Conservation (phyloP, 2,888 invertebrate genomes). For the Icerya purchasi region DNA sequence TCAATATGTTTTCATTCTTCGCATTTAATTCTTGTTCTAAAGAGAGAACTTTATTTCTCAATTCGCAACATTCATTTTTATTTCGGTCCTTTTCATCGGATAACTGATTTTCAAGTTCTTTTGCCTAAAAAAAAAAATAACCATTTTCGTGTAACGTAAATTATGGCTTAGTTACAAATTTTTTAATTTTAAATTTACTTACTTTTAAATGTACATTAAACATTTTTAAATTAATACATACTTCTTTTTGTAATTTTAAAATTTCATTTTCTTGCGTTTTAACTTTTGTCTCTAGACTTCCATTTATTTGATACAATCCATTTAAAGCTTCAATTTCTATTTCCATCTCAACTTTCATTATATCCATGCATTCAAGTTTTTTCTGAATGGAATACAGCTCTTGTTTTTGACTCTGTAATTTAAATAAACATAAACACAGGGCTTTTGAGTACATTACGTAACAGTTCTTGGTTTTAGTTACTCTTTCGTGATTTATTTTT, state of each 20-base stretch:
- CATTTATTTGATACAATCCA: conserved; percentile 11
- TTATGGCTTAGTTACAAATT: no score
- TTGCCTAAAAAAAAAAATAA: neutral
- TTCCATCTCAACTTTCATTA: conserved; percentile 13
- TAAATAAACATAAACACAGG: no score
- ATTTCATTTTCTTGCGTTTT: conserved; percentile 4
- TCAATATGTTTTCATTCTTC: neutral
- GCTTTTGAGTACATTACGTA: no score
- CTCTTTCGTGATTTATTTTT: no score
- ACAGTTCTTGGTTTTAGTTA: no score
- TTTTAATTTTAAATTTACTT: no score
- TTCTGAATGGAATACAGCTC: conserved; percentile 4
- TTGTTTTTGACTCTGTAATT: conserved; percentile 11
- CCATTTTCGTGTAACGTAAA: no score
- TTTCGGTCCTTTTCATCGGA: neutral
- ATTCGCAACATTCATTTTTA: neutral
- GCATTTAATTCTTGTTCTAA: neutral
- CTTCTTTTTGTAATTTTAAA: neutral
- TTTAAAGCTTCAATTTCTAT: conserved; percentile 12
- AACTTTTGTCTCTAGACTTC: conserved; percentile 9
- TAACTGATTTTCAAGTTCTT: neutral
- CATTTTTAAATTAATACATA: neutral
- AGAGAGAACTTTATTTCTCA: neutral
- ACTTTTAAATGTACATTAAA: neutral
- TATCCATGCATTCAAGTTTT: conserved; percentile 7